Conservation (phyloP, 1,140 invertebrate species). For the Charaxes varanes region DNA sequence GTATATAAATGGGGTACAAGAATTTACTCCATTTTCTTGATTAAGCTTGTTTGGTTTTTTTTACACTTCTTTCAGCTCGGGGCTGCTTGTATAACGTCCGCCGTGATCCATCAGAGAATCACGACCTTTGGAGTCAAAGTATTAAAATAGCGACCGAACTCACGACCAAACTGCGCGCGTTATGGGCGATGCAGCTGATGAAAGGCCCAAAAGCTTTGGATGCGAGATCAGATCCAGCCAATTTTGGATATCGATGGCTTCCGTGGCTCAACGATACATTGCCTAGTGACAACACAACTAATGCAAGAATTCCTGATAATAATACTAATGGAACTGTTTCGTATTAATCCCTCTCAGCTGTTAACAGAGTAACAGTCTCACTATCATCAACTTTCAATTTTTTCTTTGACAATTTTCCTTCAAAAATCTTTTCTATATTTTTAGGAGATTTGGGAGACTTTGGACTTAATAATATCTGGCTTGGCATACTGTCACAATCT, state of each 20-base stretch:
- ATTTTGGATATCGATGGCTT: constrained; percentile 47
- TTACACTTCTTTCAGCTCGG: no score
- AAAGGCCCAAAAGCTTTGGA: constrained; percentile 30
- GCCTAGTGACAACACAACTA: constrained; percentile 3
- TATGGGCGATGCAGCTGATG: constrained; percentile 39
- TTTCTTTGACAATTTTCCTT: no score
- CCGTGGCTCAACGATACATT: constrained; percentile 41
- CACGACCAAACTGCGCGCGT: constrained; percentile 32
- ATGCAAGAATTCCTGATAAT: constrained; percentile 1
- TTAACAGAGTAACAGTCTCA: no score
- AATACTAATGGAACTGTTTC: neutral
- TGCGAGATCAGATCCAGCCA: constrained; percentile 38
- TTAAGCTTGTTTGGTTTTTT: no score
- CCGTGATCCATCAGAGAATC: constrained; percentile 48
- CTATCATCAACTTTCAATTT: no score
- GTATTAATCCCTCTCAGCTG: neutral
- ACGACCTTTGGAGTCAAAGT: constrained; percentile 45
- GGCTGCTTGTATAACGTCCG: constrained; percentile 47
- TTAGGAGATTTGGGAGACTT: no score
- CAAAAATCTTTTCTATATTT: no score
- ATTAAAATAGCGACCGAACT: constrained; percentile 38
- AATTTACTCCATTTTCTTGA: no score
- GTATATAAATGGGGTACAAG: no score
- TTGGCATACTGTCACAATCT: constrained; percentile 20
- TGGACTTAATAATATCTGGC: constrained; percentile 14